Conservation (phyloP, 2,888 invertebrate species). For the Brachyopa scutellaris region DNA sequence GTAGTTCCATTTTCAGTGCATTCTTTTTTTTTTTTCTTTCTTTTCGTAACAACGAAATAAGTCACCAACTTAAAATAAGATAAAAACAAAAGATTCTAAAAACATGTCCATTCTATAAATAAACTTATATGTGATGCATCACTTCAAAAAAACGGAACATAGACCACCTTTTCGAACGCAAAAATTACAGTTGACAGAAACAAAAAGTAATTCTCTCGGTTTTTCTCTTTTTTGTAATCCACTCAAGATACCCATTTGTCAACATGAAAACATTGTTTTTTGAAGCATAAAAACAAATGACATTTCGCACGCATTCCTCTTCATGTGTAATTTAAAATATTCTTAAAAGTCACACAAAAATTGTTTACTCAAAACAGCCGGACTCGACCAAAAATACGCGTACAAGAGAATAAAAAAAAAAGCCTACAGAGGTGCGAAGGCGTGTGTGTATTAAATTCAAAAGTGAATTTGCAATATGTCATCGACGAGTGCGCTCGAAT, state of each 20-base stretch:
- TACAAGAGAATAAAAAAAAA: neutral
- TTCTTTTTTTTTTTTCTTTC: neutral
- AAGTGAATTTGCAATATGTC: conserved; percentile 28
- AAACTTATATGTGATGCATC: conserved; percentile 38
- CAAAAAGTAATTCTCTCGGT: neutral
- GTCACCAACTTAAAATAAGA: neutral
- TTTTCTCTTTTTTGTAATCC: neutral
- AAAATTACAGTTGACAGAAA: conserved; percentile 8
- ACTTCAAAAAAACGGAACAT: conserved; percentile 8
- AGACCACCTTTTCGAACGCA: neutral
- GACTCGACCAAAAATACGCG: neutral
- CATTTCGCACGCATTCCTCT: conserved; percentile 69
- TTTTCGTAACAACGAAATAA: neutral
- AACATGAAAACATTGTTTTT: conserved; percentile 40
- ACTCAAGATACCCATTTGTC: conserved; percentile 39
- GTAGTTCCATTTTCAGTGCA: too few relatives aligned
- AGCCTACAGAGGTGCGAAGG: conserved; percentile 3
- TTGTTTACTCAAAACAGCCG: too few relatives aligned
- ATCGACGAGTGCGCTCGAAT: conserved; percentile 39
- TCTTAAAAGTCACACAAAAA: conserved; percentile 28
- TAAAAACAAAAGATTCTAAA: neutral
- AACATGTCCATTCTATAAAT: conserved; percentile 16
- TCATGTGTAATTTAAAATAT: conserved; percentile 64
- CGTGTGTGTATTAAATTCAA: conserved; percentile 22
- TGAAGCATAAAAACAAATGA: conserved; percentile 66